Base-by-base conservation (phyloP, 2,888 invertebrate species). In the Suillia variegata region DNA sequence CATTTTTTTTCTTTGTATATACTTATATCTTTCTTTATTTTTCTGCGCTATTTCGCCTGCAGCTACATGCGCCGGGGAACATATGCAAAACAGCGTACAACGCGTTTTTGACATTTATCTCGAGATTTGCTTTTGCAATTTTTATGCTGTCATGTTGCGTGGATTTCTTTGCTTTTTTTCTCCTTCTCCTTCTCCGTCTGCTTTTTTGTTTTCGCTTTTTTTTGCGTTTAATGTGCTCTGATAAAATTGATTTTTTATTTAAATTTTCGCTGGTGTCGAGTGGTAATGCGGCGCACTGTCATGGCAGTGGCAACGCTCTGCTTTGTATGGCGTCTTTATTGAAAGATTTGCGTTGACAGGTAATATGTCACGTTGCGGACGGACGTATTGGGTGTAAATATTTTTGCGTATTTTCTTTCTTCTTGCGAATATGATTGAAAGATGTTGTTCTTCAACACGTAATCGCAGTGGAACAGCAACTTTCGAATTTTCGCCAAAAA, bases 331-430 rank as follows among this genome's bases (percentile, higher is more conserved):
- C 62, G n/a, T 63, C 69, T 74, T 73, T 74, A 75, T 74, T 74
- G 73, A 74, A 70, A 75, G 74, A 73, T 70, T 63, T 69, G 66
- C 70, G 67, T 69, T 74, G 76, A 76, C 74, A 76, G 75, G 76
- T 74, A 74, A 70, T 74, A 74, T 74, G 71, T 76, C 76, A 74
- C 68, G 31, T 12, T 72, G 69, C 24, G 74, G 71, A 73, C 71
- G n/a, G n/a, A n/a, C 31, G 31, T 31, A 31, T 8, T 31, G 6
- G 6, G 12, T 31, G 31, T 12, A 31, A 12, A 6, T 31, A 8
- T 31, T 31, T 31, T 31, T 8, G 12, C 12, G 31, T 31, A 31
- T 31, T 26, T 26, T 26, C 10, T 26, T 26, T 10, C 26, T 26
- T 26, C 26, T 26, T 10, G 10, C 10, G 26, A 5, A 26, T 26